phyloP scores from a whole-genome alignment of 2,888 invertebrate species.

The Drosophila antonietae region DNA sequence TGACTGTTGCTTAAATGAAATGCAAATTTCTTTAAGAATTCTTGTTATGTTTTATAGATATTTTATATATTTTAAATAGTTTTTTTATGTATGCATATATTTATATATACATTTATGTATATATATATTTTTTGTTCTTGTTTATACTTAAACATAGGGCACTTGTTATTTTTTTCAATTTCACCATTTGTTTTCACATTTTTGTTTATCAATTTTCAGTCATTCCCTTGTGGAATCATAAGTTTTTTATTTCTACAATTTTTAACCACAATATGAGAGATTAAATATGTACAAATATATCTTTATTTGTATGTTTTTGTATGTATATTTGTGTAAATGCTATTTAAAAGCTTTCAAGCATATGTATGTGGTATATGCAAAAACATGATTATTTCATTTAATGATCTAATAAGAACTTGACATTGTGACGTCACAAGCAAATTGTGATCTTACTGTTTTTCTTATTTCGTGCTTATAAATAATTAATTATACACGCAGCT shows the following conservation, averaged over 20 bases:
- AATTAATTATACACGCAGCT: background rate
- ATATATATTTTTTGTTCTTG: too few species aligned
- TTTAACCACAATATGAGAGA: background rate
- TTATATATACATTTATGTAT: too few species aligned
- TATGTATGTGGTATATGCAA: background rate
- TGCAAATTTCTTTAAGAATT: background rate
- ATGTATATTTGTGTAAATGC: background rate
- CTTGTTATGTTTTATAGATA: too few species aligned
- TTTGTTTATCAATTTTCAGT: background rate
- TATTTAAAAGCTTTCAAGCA: background rate
- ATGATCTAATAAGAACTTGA: background rate
- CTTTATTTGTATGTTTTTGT: background rate
- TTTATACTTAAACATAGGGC: background rate
- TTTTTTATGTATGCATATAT: too few species aligned
- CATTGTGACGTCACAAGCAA: slow-evolving; percentile 22
- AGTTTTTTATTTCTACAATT: background rate
- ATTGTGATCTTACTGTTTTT: background rate
- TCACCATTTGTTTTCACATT: background rate
- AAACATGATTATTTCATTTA: background rate
- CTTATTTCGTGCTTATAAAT: background rate
- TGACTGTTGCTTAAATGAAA: background rate
- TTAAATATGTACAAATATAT: background rate
- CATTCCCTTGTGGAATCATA: background rate
- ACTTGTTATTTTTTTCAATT: background rate
- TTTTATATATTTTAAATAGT: too few species aligned